phyloP scores from a whole-genome alignment of 2,888 invertebrate genomes.

The Tromatobia lineatoria region DNA sequence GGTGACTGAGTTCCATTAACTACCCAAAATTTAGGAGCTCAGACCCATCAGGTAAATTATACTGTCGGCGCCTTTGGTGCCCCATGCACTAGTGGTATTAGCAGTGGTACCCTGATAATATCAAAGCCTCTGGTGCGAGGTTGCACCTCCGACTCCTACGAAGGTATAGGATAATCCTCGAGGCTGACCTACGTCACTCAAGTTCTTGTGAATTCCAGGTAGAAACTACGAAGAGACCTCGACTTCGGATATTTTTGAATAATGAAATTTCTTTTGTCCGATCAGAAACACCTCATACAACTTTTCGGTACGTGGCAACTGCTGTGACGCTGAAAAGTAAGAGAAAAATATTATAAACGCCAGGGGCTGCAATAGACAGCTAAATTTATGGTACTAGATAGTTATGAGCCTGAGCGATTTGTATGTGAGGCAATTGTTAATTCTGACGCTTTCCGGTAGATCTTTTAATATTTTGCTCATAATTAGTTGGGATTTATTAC shows the following conservation, averaged over 20 bases:
- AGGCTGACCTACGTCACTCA: conserved; percentile 39
- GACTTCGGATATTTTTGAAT: neutral
- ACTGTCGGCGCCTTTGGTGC: conserved; percentile 50
- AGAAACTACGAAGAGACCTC: neutral
- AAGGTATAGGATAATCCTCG: conserved; percentile 43
- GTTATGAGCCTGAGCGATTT: too few relatives aligned
- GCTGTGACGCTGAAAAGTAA: too few relatives aligned
- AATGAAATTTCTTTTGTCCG: neutral
- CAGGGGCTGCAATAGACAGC: too few relatives aligned
- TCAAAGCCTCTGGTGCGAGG: conserved; percentile 29
- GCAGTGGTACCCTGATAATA: conserved; percentile 26
- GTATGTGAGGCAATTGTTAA: too few relatives aligned
- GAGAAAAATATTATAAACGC: too few relatives aligned
- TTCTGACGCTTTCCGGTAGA: too few relatives aligned
- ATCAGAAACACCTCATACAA: too few relatives aligned
- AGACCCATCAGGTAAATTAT: neutral
- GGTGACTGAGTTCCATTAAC: too few relatives aligned
- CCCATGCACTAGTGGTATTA: conserved; percentile 9
- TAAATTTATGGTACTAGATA: too few relatives aligned
- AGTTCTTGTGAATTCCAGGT: conserved; percentile 23
- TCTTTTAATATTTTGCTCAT: too few relatives aligned
- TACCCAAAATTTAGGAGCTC: neutral
- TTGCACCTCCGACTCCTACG: conserved; percentile 23
- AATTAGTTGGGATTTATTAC: too few relatives aligned
- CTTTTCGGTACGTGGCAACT: too few relatives aligned